Conservation (phyloP, 2,797 vertebrate genomes). For the Sebastes hubbsi region DNA sequence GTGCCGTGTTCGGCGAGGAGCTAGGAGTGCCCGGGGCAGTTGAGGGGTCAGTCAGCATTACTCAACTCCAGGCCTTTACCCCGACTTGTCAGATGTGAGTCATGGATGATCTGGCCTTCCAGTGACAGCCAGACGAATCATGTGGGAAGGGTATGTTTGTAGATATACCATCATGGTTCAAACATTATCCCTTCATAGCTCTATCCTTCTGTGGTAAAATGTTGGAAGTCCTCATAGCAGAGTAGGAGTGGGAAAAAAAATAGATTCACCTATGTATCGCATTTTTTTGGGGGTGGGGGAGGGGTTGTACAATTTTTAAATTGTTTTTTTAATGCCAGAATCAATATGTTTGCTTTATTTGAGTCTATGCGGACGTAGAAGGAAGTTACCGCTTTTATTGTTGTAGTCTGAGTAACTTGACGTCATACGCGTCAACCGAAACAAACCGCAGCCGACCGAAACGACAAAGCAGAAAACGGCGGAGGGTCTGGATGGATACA, state of each 20-base stretch:
- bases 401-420: no score
- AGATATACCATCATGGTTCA: not conserved
- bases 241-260: not conserved
- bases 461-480: not conserved
- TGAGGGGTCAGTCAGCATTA: conserved; percentile 32
- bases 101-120: conserved; percentile 23
- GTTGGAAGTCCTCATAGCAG: not conserved
- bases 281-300: rapidly evolving
- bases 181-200: not conserved
- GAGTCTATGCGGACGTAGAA: no score
- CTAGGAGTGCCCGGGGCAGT: conserved; percentile 27
- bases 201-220: not conserved
- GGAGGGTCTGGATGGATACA: no score
- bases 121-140: not conserved
- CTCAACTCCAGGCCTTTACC: conserved; percentile 13
- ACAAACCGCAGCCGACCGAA: no score
- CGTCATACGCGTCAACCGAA: no score
- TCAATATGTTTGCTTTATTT: no score
- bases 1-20: not conserved
- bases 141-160: not conserved
- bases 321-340: no score
- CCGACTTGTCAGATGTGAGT: conserved; percentile 43
- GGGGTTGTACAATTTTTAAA: not conserved
- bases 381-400: no score
- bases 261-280: no score